phyloP scores from a whole-genome alignment of 2,888 invertebrate species.

The Geotrupes spiniger region DNA sequence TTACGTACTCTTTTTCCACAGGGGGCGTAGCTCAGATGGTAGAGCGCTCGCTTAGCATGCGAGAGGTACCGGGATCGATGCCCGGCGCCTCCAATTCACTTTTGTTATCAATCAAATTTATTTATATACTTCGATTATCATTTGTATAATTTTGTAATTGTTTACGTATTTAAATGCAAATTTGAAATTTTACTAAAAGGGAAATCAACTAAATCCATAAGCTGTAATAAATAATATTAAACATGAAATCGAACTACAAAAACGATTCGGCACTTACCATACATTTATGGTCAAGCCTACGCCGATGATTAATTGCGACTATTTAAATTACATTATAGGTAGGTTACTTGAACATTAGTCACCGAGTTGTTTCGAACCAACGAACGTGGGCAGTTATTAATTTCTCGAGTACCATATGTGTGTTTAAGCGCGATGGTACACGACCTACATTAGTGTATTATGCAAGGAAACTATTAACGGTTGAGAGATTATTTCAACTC shows the following conservation, averaged over 20 bases:
- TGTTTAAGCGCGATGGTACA: neutral
- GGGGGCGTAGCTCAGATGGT: conserved; percentile 53
- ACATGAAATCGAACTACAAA: too few species aligned
- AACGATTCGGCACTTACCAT: too few species aligned
- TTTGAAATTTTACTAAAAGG: too few species aligned
- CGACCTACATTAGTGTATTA: neutral
- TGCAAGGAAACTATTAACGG: conserved; percentile 1
- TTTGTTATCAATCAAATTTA: too few species aligned
- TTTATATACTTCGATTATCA: too few species aligned
- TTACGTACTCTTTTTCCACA: too few species aligned
- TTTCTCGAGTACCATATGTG: neutral
- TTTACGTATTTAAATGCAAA: too few species aligned
- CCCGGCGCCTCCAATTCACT: too few species aligned
- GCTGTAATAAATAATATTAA: too few species aligned
- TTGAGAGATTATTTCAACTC: neutral
- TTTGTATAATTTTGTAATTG: too few species aligned
- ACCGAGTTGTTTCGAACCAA: conserved; percentile 7
- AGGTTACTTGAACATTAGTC: conserved; percentile 12
- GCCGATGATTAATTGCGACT: conserved; percentile 14
- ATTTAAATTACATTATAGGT: conserved; percentile 18
- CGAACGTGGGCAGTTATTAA: conserved; percentile 6
- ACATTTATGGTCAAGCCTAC: neutral
- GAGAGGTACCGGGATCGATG: conserved; percentile 45
- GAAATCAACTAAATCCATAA: too few species aligned
- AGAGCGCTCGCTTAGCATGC: conserved; percentile 57